Conservation (phyloP, 2,113 vertebrate genomes). For the Neofelis nebulosa region DNA sequence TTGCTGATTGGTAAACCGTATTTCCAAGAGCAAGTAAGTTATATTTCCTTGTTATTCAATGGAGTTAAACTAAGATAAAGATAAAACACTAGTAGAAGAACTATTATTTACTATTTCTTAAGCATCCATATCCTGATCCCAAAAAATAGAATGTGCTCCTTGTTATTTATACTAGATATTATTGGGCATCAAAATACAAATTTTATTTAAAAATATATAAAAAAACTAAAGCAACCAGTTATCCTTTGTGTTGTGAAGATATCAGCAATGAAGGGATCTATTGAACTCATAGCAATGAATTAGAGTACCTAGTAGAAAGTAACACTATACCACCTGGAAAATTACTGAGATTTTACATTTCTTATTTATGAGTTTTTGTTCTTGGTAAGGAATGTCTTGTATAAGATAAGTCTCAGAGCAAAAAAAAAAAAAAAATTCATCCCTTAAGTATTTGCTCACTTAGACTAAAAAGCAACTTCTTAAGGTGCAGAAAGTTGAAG, state of each 20-base stretch:
- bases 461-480: background rate
- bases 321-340: background rate
- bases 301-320: background rate
- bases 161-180: background rate
- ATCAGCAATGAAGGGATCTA: background rate
- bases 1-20: background rate
- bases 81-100: background rate
- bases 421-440: background rate
- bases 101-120: background rate
- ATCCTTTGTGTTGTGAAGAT: background rate
- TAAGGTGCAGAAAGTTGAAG: background rate
- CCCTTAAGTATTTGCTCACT: background rate
- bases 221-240: background rate
- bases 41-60: background rate
- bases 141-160: background rate
- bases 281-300: background rate
- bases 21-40: background rate
- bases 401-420: background rate
- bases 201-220: background rate
- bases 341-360: background rate
- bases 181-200: background rate
- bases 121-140: background rate
- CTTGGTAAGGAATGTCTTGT: background rate
- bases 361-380: background rate
- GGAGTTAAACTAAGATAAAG: background rate